These are phyloP conservation scores for Tachina fera DNA, from an alignment of 2,888 invertebrate species.

Conservation along the genomic window DNA sequence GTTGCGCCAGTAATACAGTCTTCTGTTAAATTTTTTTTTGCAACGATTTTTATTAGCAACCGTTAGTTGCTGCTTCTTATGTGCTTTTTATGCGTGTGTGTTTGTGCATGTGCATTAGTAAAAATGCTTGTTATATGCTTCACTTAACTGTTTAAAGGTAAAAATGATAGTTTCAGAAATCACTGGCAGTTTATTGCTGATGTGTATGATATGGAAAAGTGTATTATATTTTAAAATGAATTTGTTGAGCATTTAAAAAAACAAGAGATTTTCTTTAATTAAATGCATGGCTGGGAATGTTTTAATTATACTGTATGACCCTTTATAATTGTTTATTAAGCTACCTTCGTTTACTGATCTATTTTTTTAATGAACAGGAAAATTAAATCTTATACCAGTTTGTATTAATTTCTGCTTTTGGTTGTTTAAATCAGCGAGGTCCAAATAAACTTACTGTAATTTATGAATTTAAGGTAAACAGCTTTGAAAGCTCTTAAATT, in stretches of 20 bases:
- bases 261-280: constrained; percentile 50
- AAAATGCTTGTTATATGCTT: constrained; percentile 40
- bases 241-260: constrained; percentile 1
- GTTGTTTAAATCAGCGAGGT: too few species aligned
- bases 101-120: background rate
- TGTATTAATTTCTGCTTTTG: too few species aligned
- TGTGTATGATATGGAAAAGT: background rate
- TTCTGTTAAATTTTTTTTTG: constrained; percentile 33
- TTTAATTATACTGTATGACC: background rate
- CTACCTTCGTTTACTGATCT: background rate
- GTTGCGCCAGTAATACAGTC: constrained; percentile 49
- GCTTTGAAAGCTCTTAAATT: too few species aligned
- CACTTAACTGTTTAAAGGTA: constrained; percentile 42
- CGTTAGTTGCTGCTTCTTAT: constrained; percentile 2
- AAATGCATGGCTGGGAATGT: constrained; percentile 18
- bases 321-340: background rate
- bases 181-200: constrained; percentile 25
- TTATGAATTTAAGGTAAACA: too few species aligned
- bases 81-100: background rate
- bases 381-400: too few species aligned
- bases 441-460: too few species aligned
- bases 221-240: background rate
- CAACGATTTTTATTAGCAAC: constrained; percentile 5
- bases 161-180: constrained; percentile 41
- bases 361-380: too few species aligned